Evolutionary conservation across 1,140 invertebrate species (phyloP).

Genomic region (Trichonephila clavata): DNA sequence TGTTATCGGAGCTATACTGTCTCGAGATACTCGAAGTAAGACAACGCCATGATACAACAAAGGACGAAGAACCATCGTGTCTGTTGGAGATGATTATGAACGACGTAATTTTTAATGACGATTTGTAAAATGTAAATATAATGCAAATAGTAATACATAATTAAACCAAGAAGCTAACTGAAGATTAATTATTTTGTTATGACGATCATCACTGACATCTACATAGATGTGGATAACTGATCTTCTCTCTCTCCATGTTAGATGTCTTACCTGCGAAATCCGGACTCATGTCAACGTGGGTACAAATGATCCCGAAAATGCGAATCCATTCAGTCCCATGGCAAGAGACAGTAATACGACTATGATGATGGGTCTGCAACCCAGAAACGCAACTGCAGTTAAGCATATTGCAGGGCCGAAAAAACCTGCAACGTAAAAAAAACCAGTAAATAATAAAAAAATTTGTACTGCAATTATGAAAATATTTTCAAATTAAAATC

Average conservation of each 20-base stretch:
- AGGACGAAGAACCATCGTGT: not conserved
- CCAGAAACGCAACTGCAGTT: slow-evolving; percentile 86
- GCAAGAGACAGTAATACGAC: slow-evolving; percentile 36
- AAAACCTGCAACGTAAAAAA: slow-evolving; percentile 82
- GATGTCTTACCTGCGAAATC: not conserved
- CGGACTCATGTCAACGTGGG: slow-evolving; percentile 66
- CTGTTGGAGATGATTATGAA: not conserved
- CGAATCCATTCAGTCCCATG: slow-evolving; percentile 74
- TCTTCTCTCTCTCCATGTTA: too few relatives aligned
- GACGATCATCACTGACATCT: too few relatives aligned
- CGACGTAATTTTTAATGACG: not conserved
- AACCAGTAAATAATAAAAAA: not conserved
- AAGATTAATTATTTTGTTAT: too few relatives aligned
- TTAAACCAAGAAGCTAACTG: too few relatives aligned
- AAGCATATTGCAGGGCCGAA: slow-evolving; percentile 86
- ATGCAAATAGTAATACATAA: too few relatives aligned
- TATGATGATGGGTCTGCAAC: slow-evolving; percentile 82
- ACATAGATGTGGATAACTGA: too few relatives aligned
- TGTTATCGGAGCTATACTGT: too few relatives aligned
- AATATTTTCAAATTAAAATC: too few relatives aligned
- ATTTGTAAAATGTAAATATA: too few relatives aligned
- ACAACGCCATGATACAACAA: too few relatives aligned
- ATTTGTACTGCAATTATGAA: too few relatives aligned
- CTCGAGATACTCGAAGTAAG: too few relatives aligned
- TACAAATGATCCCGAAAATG: slow-evolving; percentile 68